A percentile compares a stretch with the other conserved stretches of the same genome.
Evolutionary conservation across 1,140 invertebrate species (phyloP).

Genomic region (Pollicipes pollicipes): DNA sequence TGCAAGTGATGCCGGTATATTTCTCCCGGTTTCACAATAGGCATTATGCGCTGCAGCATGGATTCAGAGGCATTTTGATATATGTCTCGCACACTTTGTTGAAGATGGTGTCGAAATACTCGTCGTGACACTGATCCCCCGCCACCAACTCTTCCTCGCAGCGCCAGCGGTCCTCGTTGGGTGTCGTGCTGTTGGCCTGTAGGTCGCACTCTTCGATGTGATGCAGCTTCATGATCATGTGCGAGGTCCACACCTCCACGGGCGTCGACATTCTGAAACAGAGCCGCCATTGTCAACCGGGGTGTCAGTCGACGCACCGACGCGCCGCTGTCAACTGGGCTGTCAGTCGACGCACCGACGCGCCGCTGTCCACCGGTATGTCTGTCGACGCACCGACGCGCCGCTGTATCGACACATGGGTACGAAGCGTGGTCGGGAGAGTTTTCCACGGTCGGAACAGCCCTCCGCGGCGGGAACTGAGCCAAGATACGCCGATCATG

Average conservation of each 20-base stretch:
- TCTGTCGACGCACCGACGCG: too few species aligned
- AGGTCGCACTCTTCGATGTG: not conserved
- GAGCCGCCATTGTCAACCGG: not conserved
- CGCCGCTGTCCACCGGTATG: too few species aligned
- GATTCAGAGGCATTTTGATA: not conserved
- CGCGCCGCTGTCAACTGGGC: too few species aligned
- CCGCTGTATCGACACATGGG: too few species aligned
- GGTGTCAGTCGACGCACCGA: too few species aligned
- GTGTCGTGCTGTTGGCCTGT: not conserved
- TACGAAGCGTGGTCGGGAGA: too few species aligned
- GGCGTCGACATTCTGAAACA: not conserved
- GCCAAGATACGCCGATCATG: too few species aligned
- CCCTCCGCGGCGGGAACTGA: too few species aligned
- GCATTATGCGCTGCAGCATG: not conserved
- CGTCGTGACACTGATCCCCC: not conserved
- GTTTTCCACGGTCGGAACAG: too few species aligned
- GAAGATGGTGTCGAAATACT: slow-evolving; percentile 5
- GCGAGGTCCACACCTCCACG: not conserved
- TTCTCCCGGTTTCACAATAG: too few species aligned
- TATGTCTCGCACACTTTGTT: not conserved
- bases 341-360: too few species aligned
- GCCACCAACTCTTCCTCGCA: slow-evolving; percentile 1
- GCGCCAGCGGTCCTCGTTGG: not conserved
- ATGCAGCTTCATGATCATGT: slow-evolving; percentile 5
- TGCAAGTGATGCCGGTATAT: too few species aligned